These are phyloP conservation scores for Antigone vipio DNA, from an alignment of 2,113 vertebrate genomes.

Conservation along the genomic window DNA sequence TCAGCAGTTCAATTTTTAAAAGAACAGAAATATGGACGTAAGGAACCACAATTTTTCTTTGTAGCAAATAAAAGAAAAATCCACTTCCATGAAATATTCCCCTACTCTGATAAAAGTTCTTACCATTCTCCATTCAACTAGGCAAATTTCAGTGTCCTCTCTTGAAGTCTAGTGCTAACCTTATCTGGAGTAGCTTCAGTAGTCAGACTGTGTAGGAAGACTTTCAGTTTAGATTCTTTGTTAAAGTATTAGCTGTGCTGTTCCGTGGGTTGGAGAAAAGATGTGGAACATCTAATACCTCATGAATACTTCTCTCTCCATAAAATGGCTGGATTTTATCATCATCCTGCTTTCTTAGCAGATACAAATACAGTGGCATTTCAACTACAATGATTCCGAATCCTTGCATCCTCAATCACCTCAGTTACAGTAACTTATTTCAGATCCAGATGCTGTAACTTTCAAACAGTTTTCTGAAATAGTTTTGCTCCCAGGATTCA, in stretches of 20 bases:
- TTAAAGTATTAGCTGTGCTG: neutral
- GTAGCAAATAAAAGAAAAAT: neutral
- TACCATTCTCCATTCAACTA: neutral
- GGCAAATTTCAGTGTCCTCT: neutral
- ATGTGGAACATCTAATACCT: neutral
- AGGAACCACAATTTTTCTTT: neutral
- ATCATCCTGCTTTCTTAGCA: neutral
- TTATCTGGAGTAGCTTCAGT: neutral
- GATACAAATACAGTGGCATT: neutral
- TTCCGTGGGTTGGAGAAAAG: neutral
- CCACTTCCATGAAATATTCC: neutral
- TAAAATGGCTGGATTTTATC: neutral
- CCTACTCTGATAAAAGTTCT: neutral
- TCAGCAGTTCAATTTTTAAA: neutral
- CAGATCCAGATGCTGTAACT: neutral
- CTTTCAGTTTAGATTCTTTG: neutral
- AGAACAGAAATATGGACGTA: rapidly evolving
- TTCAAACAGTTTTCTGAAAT: neutral
- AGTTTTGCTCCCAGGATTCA: neutral
- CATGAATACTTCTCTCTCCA: neutral
- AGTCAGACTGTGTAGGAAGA: neutral
- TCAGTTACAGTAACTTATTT: neutral
- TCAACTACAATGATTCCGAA: neutral
- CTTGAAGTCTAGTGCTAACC: neutral
- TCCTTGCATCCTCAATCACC: neutral